These are phyloP conservation scores for Zapus hudsonius DNA, from an alignment of 2,113 vertebrate species.

Conservation along the genomic window DNA sequence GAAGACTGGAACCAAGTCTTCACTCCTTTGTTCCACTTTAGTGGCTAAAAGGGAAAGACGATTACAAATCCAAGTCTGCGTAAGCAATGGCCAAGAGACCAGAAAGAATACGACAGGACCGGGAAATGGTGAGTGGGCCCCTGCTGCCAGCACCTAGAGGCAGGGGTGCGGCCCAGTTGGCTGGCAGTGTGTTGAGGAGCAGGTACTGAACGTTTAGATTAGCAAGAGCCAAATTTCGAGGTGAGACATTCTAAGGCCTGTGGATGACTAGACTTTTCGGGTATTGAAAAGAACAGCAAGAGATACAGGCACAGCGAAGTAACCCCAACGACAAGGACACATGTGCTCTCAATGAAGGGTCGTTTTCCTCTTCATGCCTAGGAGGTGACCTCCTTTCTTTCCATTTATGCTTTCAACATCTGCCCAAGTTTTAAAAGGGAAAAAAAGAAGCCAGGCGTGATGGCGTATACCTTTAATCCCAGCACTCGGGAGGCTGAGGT, in stretches of 20 bases:
- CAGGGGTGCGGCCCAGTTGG: not conserved
- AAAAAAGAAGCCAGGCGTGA: not conserved
- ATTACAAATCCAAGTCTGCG: not conserved
- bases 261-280: not conserved
- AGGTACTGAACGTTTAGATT: not conserved
- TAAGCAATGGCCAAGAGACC: conserved; percentile 17
- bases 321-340: not conserved
- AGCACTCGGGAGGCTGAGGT: too few relatives aligned
- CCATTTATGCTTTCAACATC: not conserved
- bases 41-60: not conserved
- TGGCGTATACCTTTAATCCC: too few relatives aligned
- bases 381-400: not conserved
- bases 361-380: not conserved
- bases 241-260: not conserved
- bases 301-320: not conserved
- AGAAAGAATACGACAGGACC: not conserved
- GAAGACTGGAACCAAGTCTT: not conserved
- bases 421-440: not conserved
- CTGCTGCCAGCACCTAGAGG: not conserved
- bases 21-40: not conserved
- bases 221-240: not conserved
- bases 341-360: not conserved
- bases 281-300: not conserved
- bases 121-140: conserved; percentile 64
- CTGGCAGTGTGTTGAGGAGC: rapidly evolving